phyloP scores from a whole-genome alignment of 2,797 vertebrate species.

The Scolopax rusticola region DNA sequence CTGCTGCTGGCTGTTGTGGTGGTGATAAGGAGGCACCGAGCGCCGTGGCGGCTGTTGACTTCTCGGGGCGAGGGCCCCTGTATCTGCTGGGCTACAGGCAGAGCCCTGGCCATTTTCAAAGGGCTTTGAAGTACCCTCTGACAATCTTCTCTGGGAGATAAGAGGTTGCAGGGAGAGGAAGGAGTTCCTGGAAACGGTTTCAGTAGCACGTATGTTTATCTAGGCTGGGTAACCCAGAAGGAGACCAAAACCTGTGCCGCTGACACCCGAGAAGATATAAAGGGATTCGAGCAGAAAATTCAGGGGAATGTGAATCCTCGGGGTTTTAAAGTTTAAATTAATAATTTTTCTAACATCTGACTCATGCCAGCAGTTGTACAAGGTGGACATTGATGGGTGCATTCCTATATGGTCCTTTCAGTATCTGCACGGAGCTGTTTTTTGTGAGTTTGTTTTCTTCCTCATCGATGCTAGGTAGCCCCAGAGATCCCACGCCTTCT shows the following conservation, averaged over 20 bases:
- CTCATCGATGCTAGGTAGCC: fast-evolving
- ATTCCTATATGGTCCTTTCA: background rate
- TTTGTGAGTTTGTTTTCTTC: background rate
- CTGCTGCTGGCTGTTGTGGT: background rate
- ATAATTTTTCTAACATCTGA: background rate
- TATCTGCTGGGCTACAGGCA: slow-evolving; percentile 38
- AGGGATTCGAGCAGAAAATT: slow-evolving; percentile 25
- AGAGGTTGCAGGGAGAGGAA: slow-evolving; percentile 55
- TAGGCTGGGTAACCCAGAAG: slow-evolving; percentile 40
- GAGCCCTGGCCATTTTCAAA: slow-evolving; percentile 70
- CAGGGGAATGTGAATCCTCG: background rate
- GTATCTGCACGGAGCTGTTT: background rate
- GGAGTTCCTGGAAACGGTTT: slow-evolving; percentile 61
- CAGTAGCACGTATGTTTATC: slow-evolving; percentile 39
- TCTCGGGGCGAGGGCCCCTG: background rate
- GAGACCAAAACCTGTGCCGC: background rate
- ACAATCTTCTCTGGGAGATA: slow-evolving; percentile 66
- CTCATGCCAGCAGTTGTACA: background rate
- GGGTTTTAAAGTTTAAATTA: background rate
- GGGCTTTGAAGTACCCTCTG: slow-evolving; percentile 70
- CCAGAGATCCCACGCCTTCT: background rate
- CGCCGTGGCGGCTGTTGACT: background rate
- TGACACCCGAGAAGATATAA: background rate
- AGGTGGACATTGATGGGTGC: background rate
- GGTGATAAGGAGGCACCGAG: background rate